Conservation (phyloP, 2,113 vertebrate genomes). For the Rousettus leschenaultii region DNA sequence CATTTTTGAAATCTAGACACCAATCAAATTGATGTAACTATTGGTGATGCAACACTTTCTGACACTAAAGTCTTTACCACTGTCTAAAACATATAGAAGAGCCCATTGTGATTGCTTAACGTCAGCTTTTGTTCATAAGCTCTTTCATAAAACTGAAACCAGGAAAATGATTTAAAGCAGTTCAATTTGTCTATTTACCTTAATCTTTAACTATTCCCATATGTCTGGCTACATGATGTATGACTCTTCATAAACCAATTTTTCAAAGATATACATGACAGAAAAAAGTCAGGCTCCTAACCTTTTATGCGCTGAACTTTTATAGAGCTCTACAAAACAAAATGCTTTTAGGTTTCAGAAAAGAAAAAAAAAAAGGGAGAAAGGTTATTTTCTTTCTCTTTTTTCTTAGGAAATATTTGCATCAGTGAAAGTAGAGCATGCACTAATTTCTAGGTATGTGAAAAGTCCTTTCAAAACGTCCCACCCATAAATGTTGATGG, state of each 20-base stretch:
- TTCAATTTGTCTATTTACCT: conserved; percentile 90
- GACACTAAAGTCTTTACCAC: conserved; percentile 90
- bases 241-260: conserved; percentile 86
- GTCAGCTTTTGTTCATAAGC: conserved; percentile 87
- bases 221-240: conserved; percentile 87
- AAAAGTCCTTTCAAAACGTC: conserved; percentile 9
- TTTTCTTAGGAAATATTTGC: conserved; percentile 71
- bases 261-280: conserved; percentile 87
- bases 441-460: conserved; percentile 47
- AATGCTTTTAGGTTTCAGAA: conserved; percentile 78
- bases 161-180: conserved; percentile 89
- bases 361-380: conserved; percentile 7
- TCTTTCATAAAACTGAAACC: conserved; percentile 87
- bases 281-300: conserved; percentile 83
- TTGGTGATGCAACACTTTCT: conserved; percentile 86
- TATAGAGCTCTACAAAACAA: conserved; percentile 82
- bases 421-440: conserved; percentile 58
- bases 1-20: conserved; percentile 87
- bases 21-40: conserved; percentile 88
- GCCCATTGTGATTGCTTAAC: conserved; percentile 84
- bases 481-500: background rate
- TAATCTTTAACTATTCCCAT: conserved; percentile 90
- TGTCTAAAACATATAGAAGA: conserved; percentile 86
- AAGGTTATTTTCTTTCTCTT: conserved; percentile 73
- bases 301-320: conserved; percentile 86